Evolutionary conservation across 1,140 invertebrate genomes (phyloP).

Genomic region (Drosophila yakuba): DNA sequence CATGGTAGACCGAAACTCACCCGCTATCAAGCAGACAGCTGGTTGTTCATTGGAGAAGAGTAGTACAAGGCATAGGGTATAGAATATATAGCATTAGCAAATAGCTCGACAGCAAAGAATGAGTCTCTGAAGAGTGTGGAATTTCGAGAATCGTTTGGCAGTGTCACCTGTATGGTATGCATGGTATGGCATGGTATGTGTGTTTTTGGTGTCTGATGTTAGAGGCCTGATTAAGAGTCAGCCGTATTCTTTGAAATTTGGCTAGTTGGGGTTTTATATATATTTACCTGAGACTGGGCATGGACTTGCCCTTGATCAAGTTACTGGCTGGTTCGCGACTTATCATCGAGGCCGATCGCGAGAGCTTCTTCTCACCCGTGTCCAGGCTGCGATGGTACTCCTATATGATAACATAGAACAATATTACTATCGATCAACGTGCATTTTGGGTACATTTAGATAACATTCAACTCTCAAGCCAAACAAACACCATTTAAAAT

Average conservation of each 20-base stretch:
- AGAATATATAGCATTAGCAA: conserved; percentile 44
- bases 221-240: conserved; percentile 44
- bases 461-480: conserved; percentile 53
- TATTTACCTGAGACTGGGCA: conserved; percentile 95
- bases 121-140: conserved; percentile 24
- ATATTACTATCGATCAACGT: not conserved
- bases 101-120: conserved; percentile 25
- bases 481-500: conserved; percentile 39
- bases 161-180: conserved; percentile 11
- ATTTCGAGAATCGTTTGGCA: conserved; percentile 31
- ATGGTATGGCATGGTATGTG: not conserved
- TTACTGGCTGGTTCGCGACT: conserved; percentile 87
- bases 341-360: conserved; percentile 88
- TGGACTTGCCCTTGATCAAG: conserved; percentile 96
- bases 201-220: conserved; percentile 35
- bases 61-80: conserved; percentile 32
- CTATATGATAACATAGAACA: conserved; percentile 82
- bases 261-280: not conserved
- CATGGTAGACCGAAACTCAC: conserved; percentile 74
- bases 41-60: conserved; percentile 64
- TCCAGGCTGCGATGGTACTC: conserved; percentile 92
- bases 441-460: not conserved
- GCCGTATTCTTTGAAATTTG: not conserved
- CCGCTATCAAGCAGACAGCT: conserved; percentile 85
- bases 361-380: conserved; percentile 89